phyloP scores from a whole-genome alignment of 2,888 invertebrate genomes.

The Siphlonurus alternatus region DNA sequence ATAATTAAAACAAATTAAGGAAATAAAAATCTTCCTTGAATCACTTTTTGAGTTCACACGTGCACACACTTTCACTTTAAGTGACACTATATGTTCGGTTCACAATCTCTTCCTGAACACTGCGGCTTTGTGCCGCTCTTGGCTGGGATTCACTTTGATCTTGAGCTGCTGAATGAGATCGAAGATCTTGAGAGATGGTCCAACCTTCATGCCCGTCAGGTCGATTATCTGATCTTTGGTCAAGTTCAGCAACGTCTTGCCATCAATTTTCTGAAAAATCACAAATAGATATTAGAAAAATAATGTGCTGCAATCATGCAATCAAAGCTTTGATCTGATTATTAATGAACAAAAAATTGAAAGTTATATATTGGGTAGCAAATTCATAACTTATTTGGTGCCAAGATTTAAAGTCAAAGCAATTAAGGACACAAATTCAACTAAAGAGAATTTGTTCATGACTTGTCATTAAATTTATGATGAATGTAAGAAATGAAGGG shows the following conservation, averaged over 20 bases:
- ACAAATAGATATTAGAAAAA: conserved; percentile 17
- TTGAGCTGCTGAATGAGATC: conserved; percentile 85
- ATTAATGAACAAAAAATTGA: too few relatives aligned
- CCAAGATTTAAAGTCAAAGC: too few relatives aligned
- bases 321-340: too few relatives aligned
- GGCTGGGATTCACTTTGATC: conserved; percentile 61
- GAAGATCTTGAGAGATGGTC: conserved; percentile 83
- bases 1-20: too few relatives aligned
- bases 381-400: too few relatives aligned
- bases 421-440: too few relatives aligned
- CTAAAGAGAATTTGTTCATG: too few relatives aligned
- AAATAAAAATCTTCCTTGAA: too few relatives aligned
- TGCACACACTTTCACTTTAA: not conserved
- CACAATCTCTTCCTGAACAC: conserved; percentile 11
- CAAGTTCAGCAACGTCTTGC: conserved; percentile 58
- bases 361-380: too few relatives aligned
- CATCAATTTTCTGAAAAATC: conserved; percentile 52
- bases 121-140: conserved; percentile 44
- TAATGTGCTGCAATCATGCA: too few relatives aligned
- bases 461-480: too few relatives aligned
- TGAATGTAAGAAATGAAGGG: too few relatives aligned
- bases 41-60: conserved; percentile 1
- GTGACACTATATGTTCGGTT: conserved; percentile 1
- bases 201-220: conserved; percentile 82
- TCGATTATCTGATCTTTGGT: conserved; percentile 83